Evolutionary conservation across 2,113 vertebrate species (phyloP).

Genomic region (Todiramphus chloris): DNA sequence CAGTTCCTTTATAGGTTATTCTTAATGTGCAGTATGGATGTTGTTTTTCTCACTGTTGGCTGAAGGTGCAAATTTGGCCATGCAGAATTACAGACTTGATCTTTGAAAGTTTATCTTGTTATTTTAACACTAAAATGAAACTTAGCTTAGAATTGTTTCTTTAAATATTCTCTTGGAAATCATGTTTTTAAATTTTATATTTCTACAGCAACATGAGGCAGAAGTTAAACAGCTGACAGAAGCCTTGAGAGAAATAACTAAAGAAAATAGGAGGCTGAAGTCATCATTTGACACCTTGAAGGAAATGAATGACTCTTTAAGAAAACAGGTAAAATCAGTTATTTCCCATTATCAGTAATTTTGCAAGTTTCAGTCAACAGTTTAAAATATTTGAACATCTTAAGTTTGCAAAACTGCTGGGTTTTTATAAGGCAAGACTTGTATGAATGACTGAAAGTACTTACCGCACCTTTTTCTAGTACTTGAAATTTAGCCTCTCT

Average conservation of each 20-base stretch:
- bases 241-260: conserved; percentile 79
- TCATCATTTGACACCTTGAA: conserved; percentile 86
- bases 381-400: not conserved
- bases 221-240: conserved; percentile 82
- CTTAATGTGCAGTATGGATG: not conserved
- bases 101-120: not conserved
- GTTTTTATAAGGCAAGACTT: not conserved
- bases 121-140: not conserved
- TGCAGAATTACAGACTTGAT: not conserved
- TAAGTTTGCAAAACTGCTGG: not conserved
- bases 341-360: not conserved
- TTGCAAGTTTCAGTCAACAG: not conserved
- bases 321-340: conserved; percentile 80
- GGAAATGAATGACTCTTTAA: conserved; percentile 86
- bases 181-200: not conserved
- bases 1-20: not conserved
- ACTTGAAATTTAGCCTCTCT: not conserved
- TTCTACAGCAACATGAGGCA: conserved; percentile 78
- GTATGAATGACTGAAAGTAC: not conserved
- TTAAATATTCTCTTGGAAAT: not conserved
- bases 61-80: accelerated
- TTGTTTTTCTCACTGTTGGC: not conserved
- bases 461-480: not conserved
- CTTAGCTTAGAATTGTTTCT: not conserved
- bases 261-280: conserved; percentile 87